Evolutionary conservation across 1,140 invertebrate genomes (phyloP), one percentile per base, ranked within the genome.

Genomic region (Drosophila paulistorum): DNA sequence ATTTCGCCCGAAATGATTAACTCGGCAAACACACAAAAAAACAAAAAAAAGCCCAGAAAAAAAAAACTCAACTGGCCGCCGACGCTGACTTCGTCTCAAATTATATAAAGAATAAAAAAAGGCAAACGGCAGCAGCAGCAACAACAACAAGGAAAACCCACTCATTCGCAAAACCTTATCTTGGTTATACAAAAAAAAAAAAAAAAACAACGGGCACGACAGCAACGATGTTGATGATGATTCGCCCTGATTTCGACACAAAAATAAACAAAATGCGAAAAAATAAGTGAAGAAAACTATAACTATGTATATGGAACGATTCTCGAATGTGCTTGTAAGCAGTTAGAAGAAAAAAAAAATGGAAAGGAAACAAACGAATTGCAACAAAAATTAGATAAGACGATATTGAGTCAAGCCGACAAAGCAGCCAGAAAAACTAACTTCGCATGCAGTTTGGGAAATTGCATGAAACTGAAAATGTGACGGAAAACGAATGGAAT

Each of bases 201-300:
- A 77, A 71, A 68, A 69, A 64, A 67, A 79, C 78, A 78, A 80
- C 65, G 67, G 71, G 66, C 82, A 86, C 85, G 84, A 81, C 74
- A 70, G 62, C 79, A 77, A 83, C 89, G 83, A 82, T 86, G 83
- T 87, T 87, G 84, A 81, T 87, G 83, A 87, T 87, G 84, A 87
- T 87, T 89, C 83, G 84, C 84, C 84, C 84, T 87, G 84, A 87
- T 87, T 87, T 87, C 84, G 84, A 89, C 84, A 89, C 68, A 89
- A 87, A 89, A 87, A 87, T 71, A 89, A 87, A 83, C 84, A 79
- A 26, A 70, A 60, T 10, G 70, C 51, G 35, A 65, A 66, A 30
- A 62, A 63, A 58, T 39, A 30, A 65, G 10, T 59, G 17, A 51
- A 66, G 45, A 81, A 62, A 71, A 73, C 65, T 74, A 55, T 54